phyloP scores from a whole-genome alignment of 2,888 invertebrate genomes.

The Cheiracanthium punctorium region DNA sequence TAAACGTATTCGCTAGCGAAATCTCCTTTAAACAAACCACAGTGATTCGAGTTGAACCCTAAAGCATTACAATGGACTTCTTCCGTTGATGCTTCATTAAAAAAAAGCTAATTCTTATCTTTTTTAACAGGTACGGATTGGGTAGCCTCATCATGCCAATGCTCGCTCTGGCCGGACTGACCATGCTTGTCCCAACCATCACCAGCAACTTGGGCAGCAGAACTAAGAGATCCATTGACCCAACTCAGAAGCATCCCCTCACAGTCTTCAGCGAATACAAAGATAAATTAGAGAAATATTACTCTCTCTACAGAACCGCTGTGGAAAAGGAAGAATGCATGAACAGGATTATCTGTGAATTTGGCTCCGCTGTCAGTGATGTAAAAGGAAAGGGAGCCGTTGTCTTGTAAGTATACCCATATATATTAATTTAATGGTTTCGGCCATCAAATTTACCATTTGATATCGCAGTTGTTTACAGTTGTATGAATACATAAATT shows the following conservation, averaged over 20 bases:
- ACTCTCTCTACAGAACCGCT: slow-evolving; percentile 72
- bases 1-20: no score
- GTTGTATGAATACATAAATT: no score
- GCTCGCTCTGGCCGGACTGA: slow-evolving; percentile 72
- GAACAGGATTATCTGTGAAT: slow-evolving; percentile 73
- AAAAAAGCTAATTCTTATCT: no score
- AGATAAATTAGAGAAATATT: slow-evolving; percentile 72
- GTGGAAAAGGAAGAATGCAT: slow-evolving; percentile 73
- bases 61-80: no score
- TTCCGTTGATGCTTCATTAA: no score
- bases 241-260: slow-evolving; percentile 22
- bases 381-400: slow-evolving; percentile 72
- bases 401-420: slow-evolving; percentile 71
- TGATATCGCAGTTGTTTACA: no score
- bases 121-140: slow-evolving; percentile 65
- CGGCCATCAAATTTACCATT: no score
- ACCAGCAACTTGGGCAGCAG: slow-evolving; percentile 70
- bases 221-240: slow-evolving; percentile 66
- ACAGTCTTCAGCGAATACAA: slow-evolving; percentile 70
- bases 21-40: no score
- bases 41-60: no score
- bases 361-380: slow-evolving; percentile 72
- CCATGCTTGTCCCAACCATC: slow-evolving; percentile 72
- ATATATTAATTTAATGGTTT: no score
- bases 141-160: slow-evolving; percentile 73